These are phyloP conservation scores for Dreissena polymorpha DNA, from an alignment of 1,140 invertebrate genomes.

Conservation along the genomic window DNA sequence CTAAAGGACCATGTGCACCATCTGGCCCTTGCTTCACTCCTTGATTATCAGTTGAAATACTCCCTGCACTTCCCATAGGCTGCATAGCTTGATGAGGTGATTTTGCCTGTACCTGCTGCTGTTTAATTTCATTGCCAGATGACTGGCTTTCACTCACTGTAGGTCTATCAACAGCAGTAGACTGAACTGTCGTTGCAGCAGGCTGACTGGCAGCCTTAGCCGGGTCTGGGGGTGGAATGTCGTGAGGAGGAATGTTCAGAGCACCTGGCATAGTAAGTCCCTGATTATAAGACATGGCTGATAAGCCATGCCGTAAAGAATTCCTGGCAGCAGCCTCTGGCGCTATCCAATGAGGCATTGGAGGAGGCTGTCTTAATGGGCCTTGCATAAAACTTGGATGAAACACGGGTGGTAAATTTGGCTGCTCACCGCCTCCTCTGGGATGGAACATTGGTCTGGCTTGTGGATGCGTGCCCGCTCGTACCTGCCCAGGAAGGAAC, in stretches of 20 bases:
- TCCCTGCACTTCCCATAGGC: no score
- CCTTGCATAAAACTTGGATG: slow-evolving; percentile 31
- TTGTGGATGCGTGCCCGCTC: neutral
- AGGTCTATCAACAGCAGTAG: neutral
- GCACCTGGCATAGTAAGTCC: neutral
- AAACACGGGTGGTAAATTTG: slow-evolving; percentile 19
- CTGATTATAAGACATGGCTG: neutral
- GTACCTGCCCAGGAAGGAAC: slow-evolving; percentile 27
- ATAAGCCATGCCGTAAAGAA: neutral
- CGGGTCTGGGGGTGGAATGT: no score
- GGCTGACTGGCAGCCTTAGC: neutral
- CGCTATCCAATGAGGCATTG: slow-evolving; percentile 51
- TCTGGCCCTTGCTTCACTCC: no score
- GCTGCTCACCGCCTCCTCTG: slow-evolving; percentile 5
- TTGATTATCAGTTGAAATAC: no score
- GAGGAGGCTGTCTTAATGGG: slow-evolving; percentile 14
- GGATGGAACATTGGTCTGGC: slow-evolving; percentile 30
- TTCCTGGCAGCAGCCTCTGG: slow-evolving; percentile 15
- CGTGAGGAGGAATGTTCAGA: neutral
- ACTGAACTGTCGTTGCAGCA: slow-evolving; percentile 5
- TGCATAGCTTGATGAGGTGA: no score
- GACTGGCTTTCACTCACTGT: neutral
- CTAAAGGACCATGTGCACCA: no score
- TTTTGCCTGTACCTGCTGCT: neutral
- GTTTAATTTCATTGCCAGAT: neutral